Percentiles rank a stretch among this genome's conserved stretches.
Conservation (phyloP, 2,113 vertebrate species). For the Clarias gariepinus region DNA sequence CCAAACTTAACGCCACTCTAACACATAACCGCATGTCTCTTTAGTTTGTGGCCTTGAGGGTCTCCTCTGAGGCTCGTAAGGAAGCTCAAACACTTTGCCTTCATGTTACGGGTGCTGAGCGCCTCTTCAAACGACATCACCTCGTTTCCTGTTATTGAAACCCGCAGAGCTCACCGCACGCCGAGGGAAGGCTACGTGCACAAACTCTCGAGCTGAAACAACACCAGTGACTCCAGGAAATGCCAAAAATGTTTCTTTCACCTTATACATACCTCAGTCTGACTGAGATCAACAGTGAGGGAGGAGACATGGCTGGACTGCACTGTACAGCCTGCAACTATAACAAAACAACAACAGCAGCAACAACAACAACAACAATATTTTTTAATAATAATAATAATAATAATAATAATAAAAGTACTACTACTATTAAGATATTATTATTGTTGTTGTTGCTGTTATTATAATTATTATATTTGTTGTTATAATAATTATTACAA, state of each 20-base stretch:
- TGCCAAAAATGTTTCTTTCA: background rate
- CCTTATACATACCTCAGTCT: constrained; percentile 16
- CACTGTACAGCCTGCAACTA: background rate
- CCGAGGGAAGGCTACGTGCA: constrained; percentile 47
- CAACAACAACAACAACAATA: no score
- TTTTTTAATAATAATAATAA: background rate
- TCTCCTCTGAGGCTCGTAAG: constrained; percentile 62
- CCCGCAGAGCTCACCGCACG: constrained; percentile 45
- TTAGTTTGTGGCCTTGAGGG: constrained; percentile 31
- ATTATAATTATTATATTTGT: no score
- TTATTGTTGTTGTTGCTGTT: no score
- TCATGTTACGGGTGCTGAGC: constrained; percentile 57
- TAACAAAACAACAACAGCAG: background rate
- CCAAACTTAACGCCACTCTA: background rate
- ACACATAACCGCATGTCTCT: background rate
- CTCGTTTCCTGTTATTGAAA: constrained; percentile 80
- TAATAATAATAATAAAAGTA: background rate
- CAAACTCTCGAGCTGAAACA: constrained; percentile 32
- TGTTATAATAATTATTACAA: no score
- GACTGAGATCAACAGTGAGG: background rate
- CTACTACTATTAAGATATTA: no score
- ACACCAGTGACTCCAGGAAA: constrained; percentile 6
- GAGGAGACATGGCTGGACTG: background rate
- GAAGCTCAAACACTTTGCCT: constrained; percentile 60
- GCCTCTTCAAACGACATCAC: constrained; percentile 63